Conservation (phyloP, 2,888 invertebrate species). For the Resseliella maxima region DNA sequence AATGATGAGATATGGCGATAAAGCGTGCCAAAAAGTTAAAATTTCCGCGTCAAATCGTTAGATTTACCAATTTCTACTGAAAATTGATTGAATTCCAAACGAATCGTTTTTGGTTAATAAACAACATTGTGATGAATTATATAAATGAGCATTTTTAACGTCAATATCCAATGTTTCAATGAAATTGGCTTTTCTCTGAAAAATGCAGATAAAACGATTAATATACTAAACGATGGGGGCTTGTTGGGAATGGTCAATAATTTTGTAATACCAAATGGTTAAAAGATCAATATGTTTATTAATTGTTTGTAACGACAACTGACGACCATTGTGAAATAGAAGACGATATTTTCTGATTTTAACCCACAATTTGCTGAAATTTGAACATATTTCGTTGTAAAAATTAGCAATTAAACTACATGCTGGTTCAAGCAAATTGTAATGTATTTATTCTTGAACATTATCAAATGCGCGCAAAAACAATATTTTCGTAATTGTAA, state of each 20-base stretch:
- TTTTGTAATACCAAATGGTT: background rate
- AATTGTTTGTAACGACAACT: no score
- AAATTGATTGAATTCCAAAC: slow-evolving; percentile 36
- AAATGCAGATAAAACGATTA: background rate
- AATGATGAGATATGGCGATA: slow-evolving; percentile 20
- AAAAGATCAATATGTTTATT: background rate
- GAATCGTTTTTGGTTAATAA: background rate
- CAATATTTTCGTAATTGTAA: background rate
- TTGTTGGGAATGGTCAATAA: background rate
- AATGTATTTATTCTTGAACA: background rate
- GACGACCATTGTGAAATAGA: no score
- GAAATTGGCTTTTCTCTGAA: background rate
- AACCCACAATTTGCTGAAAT: background rate
- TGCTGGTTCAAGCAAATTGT: slow-evolving; percentile 1
- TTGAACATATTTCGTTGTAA: background rate
- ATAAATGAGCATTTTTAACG: background rate
- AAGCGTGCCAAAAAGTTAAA: background rate
- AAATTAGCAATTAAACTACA: background rate
- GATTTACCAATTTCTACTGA: background rate
- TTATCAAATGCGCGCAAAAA: background rate
- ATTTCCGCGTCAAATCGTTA: background rate
- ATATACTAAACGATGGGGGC: background rate
- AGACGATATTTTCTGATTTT: background rate
- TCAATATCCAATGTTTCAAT: no score
- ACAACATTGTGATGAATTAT: background rate